Evolutionary conservation across 2,888 invertebrate species (phyloP), one percentile per base, ranked within the genome.

Genomic region (Ametastegia equiseti): DNA sequence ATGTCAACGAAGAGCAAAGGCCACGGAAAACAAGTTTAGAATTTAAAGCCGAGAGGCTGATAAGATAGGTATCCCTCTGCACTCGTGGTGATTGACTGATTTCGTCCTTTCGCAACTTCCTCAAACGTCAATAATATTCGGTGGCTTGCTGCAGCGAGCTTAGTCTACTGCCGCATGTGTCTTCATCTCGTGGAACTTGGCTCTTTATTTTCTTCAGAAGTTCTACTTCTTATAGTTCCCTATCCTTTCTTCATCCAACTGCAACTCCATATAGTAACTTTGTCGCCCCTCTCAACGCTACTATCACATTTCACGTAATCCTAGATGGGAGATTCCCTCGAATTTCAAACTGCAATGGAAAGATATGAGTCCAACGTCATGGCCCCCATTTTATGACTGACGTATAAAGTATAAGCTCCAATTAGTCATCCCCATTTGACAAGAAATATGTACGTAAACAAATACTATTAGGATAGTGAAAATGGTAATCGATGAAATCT

Each of bases 361-460:
- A 65, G 15, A 65, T 23, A 23, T 2, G 30, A 27, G 27, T 60
- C 13, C 27, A 60, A 60, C 30, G n/a, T 33, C 54, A 33, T 36
- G 11, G n/a, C 36, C 45, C 54, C 54, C 54, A 54, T 75, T 75
- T 54, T 19, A 15, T 33, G 33, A 19, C 23, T 7, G 9, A 36
- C 54, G 54, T 30, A 50, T 30, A 15, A 54, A 19, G n/a, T 71
- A 15, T 13, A 54, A 19, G 19, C 9, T 2, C 13, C 30, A 47
- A 45, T 71, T 71, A 27, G 47, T 71, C 47, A 13, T 15, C 15
- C 11, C 71, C 42, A 30, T 71, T 71, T 45, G 45, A 23, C 45
- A 45, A 47, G 23, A 30, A 71, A 71, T 71, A 71, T 47, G 13
- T 71, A 45, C 47, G 7, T 71, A 45, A 27, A 71, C 69, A 27